A percentile compares a stretch with the other conserved stretches of the same genome.
These are phyloP conservation scores for Thunnus albacares DNA, from an alignment of 2,797 vertebrate species.

Conservation along the genomic window DNA sequence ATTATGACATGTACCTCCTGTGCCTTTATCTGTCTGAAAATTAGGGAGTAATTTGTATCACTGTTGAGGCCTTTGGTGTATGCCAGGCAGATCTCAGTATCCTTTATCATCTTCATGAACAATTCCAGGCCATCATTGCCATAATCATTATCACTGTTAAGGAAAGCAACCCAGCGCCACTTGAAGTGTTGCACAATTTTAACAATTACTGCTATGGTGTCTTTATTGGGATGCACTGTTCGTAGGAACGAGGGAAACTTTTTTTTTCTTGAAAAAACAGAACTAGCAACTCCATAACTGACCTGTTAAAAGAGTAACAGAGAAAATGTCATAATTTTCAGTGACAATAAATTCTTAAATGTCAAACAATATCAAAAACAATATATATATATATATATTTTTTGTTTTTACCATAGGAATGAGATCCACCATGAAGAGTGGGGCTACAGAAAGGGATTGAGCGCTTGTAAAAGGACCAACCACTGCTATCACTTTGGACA, in stretches of 20 bases:
- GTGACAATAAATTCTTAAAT: not conserved
- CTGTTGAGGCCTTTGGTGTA: slow-evolving; percentile 73
- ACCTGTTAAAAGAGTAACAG: slow-evolving; percentile 39
- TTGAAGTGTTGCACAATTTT: slow-evolving; percentile 81
- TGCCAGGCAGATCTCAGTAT: slow-evolving; percentile 82
- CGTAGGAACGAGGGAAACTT: too few species aligned
- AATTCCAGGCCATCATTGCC: slow-evolving; percentile 71
- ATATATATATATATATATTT: too few species aligned
- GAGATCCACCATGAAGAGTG: slow-evolving; percentile 74
- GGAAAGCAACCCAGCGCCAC: slow-evolving; percentile 89
- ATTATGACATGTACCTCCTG: slow-evolving; percentile 77
- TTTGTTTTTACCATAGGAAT: slow-evolving; percentile 78
- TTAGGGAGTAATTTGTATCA: slow-evolving; percentile 29
- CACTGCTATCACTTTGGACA: slow-evolving; percentile 74
- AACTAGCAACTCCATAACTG: not conserved
- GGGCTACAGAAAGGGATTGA: slow-evolving; percentile 68
- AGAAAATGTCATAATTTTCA: not conserved
- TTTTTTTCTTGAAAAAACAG: too few species aligned
- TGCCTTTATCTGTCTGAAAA: slow-evolving; percentile 72
- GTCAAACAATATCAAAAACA: too few species aligned
- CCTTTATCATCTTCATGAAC: slow-evolving; percentile 69
- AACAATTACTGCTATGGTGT: slow-evolving; percentile 83
- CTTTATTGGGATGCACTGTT: slow-evolving; percentile 78
- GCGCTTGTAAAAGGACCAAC: slow-evolving; percentile 77
- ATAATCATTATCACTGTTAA: slow-evolving; percentile 80